Evolutionary conservation across 2,113 vertebrate species (phyloP), one percentile per base, ranked within the genome.

Genomic region (Syngnathus floridae): DNA sequence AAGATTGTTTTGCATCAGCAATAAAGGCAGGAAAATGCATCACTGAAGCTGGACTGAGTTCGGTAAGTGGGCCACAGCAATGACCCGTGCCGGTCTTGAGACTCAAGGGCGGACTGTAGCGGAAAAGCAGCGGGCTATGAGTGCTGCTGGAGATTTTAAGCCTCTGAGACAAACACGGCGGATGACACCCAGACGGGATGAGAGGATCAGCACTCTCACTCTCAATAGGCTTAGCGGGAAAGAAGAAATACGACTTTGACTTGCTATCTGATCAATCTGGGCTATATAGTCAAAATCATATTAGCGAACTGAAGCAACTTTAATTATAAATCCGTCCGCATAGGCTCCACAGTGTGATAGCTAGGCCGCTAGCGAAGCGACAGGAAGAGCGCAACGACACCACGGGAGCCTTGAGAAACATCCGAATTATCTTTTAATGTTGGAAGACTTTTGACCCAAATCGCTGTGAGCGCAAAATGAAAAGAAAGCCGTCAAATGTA

Each of bases 321-420:
- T 90, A 87, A 90, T 85, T 88, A 86, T 69, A 83, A 81, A 81
- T 70, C 65, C 73, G 82, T 74, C 75, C 65, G 66, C 66, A 66
- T 67, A 73, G 77, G 65, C 48, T 14, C 11, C 22, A 13, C 66
- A 75, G 73, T 66, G 52, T 54, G 71, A 79, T 72, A 67, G 77
- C 45, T 19, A 7, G 46, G 10, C 45, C 21, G 45, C 26, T n/a
- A 49, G 45, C 35, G 51, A 21, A 45, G 69, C 22, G 60, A 62
- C 37, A 36, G 46, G 37, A 67, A 10, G 55, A 49, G 73, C 62
- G 70, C 70, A 65, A 17, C 64, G 65, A 78, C 73, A 68, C 68
- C 75, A 75, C 17, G 51, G 72, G 72, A 80, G 75, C 66, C 72
- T 84, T 78, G 65, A 73, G 60, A 81, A 72, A 71, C 56, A 67